Evolutionary conservation across 2,888 invertebrate species (phyloP), one percentile per base, ranked within the genome.

Genomic region (Brachyopa scutellaris): DNA sequence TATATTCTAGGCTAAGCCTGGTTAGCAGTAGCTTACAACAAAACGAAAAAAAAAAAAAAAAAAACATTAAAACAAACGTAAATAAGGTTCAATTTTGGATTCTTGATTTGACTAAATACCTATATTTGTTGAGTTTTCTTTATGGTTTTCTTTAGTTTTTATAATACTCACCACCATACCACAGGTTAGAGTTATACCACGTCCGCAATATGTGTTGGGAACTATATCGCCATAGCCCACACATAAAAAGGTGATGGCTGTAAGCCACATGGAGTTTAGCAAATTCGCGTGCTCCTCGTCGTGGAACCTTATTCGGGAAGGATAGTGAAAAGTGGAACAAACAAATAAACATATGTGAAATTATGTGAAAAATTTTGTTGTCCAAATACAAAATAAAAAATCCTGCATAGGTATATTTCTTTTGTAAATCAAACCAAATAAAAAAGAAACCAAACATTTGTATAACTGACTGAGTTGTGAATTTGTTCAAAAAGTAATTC

Each of bases 221-320:
- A 99, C 99, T 90, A 99, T 98, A 93, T 98, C 99, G 88, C 99
- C 99, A 92, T 99, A 99, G 91, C 99, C 99, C 89, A 99, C 98
- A 93, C 99, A 98, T 90, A 99, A 95, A 94, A 99, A 99, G 88
- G 99, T 99, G 91, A 99, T 99, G 92, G 99, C 98, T 90, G 99
- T 99, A 93, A 99, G 95, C 99, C 99, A 99, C 97, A 99, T 98
- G 91, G 99, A 97, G 93, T 99, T 99, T 92, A 97, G 94, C 91
- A 99, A 95, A 94, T 99, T 99, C 91, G 97, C 97, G 93, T 99
- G 98, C 92, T 97, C 97, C 92, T 97, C 97, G 92, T 99, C 98
- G 92, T 98, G 98, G 93, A 97, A 97, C 94, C 98, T 99, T 92
- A 90, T 91, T 78, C 83, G 69, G 83, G 85, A 85, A 84, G 85